Conservation (phyloP, 1,140 invertebrate genomes). For the Sitophilus oryzae region DNA sequence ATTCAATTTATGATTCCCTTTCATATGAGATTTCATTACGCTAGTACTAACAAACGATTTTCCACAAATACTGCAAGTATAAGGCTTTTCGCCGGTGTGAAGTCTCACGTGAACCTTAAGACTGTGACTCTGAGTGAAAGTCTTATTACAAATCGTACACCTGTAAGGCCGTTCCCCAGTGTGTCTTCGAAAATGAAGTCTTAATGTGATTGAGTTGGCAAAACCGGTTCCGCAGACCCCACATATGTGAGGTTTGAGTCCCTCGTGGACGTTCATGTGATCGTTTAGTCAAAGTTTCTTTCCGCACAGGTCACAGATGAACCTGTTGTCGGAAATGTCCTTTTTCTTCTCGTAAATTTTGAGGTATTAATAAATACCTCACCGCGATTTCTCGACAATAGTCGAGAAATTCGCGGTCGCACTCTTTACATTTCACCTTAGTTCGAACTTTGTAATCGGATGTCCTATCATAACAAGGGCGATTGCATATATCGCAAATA, state of each 20-base stretch:
- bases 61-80: slow-evolving; percentile 48
- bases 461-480: slow-evolving; percentile 30
- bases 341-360: slow-evolving; percentile 42
- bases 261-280: slow-evolving; percentile 61
- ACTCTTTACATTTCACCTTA: slow-evolving; percentile 54
- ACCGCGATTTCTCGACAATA: no score
- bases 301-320: slow-evolving; percentile 53
- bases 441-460: slow-evolving; percentile 44
- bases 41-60: slow-evolving; percentile 45
- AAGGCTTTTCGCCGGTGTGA: slow-evolving; percentile 51
- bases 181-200: slow-evolving; percentile 54
- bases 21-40: slow-evolving; percentile 47
- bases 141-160: slow-evolving; percentile 49
- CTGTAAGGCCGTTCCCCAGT: slow-evolving; percentile 50
- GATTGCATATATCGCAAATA: slow-evolving; percentile 33
- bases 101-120: slow-evolving; percentile 52
- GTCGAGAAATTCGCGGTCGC: slow-evolving; percentile 51
- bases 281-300: slow-evolving; percentile 69
- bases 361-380: slow-evolving; percentile 46
- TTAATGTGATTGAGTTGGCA: slow-evolving; percentile 54
- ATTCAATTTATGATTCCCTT: no score
- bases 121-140: slow-evolving; percentile 49
- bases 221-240: slow-evolving; percentile 59
- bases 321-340: slow-evolving; percentile 36
- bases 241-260: slow-evolving; percentile 67